phyloP scores from a whole-genome alignment of 2,113 vertebrate species.

The Lutjanus erythropterus region DNA sequence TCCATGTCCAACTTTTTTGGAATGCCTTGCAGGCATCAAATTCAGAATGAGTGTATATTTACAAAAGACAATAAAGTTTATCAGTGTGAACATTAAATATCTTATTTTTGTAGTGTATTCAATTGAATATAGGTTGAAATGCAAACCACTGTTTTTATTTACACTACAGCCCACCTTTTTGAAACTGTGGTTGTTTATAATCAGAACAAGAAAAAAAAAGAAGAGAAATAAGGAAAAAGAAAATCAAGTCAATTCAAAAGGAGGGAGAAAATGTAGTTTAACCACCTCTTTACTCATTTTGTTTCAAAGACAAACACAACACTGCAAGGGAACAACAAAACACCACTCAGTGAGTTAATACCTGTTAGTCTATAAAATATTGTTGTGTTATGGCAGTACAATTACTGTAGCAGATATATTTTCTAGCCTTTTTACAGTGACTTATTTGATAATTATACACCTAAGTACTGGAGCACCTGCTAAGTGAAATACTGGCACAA shows the following conservation, averaged over 20 bases:
- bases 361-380: neutral
- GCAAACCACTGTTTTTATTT: too few relatives aligned
- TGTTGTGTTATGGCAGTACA: neutral
- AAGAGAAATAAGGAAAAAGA: neutral
- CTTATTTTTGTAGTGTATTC: too few relatives aligned
- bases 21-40: too few relatives aligned
- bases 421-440: neutral
- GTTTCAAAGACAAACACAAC: neutral
- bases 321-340: neutral
- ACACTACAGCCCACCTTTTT: too few relatives aligned
- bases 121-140: too few relatives aligned
- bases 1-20: too few relatives aligned
- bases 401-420: neutral
- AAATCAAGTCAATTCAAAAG: neutral
- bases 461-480: neutral
- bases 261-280: neutral
- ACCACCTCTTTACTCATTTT: neutral
- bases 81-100: too few relatives aligned
- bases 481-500: neutral
- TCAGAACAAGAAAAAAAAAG: neutral
- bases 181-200: too few relatives aligned
- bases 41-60: too few relatives aligned
- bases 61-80: too few relatives aligned
- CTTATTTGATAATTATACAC: neutral
- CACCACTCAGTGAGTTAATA: neutral